phyloP scores from a whole-genome alignment of 2,113 vertebrate species.

The Seriola dumerili region DNA sequence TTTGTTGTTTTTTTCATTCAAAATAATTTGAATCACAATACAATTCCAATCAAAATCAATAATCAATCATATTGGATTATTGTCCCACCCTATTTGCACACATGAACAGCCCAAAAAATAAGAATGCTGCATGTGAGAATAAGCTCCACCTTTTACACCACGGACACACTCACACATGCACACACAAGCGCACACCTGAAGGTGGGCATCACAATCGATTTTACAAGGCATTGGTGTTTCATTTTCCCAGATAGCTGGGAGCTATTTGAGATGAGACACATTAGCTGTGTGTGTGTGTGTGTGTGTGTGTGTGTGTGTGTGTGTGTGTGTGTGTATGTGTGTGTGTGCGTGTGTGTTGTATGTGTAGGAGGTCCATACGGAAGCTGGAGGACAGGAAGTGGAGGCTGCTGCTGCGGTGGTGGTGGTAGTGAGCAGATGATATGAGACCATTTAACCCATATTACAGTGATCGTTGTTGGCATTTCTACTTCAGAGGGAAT shows the following conservation, averaged over 20 bases:
- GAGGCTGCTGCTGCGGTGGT: background rate
- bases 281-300: conserved; percentile 6
- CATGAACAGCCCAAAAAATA: background rate
- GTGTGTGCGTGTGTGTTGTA: background rate
- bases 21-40: background rate
- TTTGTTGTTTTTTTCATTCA: too few species aligned
- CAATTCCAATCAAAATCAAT: background rate
- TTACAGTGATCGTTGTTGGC: background rate
- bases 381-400: background rate
- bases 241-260: conserved; percentile 29
- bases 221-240: conserved; percentile 27
- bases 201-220: conserved; percentile 21
- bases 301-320: background rate
- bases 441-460: background rate
- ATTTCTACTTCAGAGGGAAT: background rate
- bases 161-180: background rate
- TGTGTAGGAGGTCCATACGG: background rate
- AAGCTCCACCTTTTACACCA: background rate
- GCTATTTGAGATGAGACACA: conserved; percentile 30
- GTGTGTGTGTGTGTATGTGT: background rate
- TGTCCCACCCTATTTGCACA: background rate
- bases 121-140: background rate
- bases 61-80: too few species aligned
- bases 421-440: conserved; percentile 22
- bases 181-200: conserved; percentile 7